Evolutionary conservation across 1,140 invertebrate species (phyloP), one percentile per base, ranked within the genome.

Genomic region (Stenopsyche tienmushanensis): DNA sequence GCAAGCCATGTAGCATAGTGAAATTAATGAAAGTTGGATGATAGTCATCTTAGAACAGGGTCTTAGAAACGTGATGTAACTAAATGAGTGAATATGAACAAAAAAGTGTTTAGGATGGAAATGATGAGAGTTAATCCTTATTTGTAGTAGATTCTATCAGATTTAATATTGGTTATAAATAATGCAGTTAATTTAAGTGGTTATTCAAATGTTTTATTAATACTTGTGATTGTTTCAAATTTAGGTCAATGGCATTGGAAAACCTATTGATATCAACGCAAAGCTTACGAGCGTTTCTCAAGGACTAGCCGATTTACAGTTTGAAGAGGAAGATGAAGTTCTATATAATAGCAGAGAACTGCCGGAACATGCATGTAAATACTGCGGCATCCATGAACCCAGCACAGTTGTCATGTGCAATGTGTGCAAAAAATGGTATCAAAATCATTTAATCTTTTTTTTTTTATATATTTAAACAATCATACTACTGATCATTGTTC

Each of bases 321-420:
- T 94, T 77, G 92, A 93, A 75, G 89, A 90, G 66, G 92, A 95
- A 75, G 94, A 97, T 76, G 93, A 95, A 73, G 78, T 82, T 5
- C 91, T 91, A 78, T 95, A 91, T 74, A 93, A 90, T 73, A 93
- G 91, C 69, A 83, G 90, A 76, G 93, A 96, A 76, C 79, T 96
- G 52, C 93, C 96, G 10, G 88, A 91, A 64, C 94, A 97, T 86
- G 95, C 96, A 0, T 99, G 96, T 83, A 94, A 95, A 83, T 98
- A 99, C 75, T 99, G 98, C 82, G 97, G 97, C 49, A 97, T 99
- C 70, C 95, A 98, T 81, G 98, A 99, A 76, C 96, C 97, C 1
- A 88, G 91, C 63, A 97, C 93, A 71, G 97, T 99, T 26, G 96
- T 99, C 18, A 94, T 95, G 88, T 99, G 98, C 77, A 98, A 98